A percentile compares a stretch with the other conserved stretches of the same genome.
These are phyloP conservation scores for Morelia viridis DNA, from an alignment of 2,797 vertebrate species.

Conservation along the genomic window DNA sequence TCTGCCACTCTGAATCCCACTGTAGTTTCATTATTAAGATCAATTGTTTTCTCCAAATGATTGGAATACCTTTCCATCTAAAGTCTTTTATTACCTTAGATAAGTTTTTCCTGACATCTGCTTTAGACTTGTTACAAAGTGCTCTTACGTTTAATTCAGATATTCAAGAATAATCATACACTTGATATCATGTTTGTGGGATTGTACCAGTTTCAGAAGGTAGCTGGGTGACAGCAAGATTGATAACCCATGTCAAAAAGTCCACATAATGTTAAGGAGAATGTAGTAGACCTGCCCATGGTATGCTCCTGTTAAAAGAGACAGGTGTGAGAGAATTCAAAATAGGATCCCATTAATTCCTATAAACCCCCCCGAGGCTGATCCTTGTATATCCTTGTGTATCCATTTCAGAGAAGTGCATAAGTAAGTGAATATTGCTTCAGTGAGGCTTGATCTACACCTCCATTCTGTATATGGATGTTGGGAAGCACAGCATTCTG, in stretches of 20 bases:
- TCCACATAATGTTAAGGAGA: neutral
- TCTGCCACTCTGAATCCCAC: slow-evolving; percentile 63
- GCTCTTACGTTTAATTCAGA: neutral
- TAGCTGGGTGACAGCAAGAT: neutral
- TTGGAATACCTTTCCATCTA: slow-evolving; percentile 6
- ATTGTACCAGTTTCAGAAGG: neutral
- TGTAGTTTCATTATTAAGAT: slow-evolving; percentile 66
- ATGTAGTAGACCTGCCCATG: neutral
- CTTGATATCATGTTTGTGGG: neutral
- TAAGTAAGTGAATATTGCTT: neutral
- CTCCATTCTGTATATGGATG: neutral
- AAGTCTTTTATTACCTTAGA: slow-evolving; percentile 23
- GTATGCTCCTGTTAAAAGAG: neutral
- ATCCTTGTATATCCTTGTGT: neutral
- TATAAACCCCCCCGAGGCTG: neutral
- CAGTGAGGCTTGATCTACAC: neutral
- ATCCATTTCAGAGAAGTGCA: neutral
- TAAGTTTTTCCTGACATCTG: slow-evolving; percentile 19
- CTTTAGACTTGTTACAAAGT: slow-evolving; percentile 31
- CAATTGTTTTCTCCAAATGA: slow-evolving; percentile 56
- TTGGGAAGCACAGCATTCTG: neutral
- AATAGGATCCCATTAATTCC: neutral
- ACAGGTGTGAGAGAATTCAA: neutral
- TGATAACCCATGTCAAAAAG: neutral
- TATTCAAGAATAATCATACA: neutral